These are phyloP conservation scores for Ormyrus nitidulus DNA, from an alignment of 2,888 invertebrate genomes.

Conservation along the genomic window DNA sequence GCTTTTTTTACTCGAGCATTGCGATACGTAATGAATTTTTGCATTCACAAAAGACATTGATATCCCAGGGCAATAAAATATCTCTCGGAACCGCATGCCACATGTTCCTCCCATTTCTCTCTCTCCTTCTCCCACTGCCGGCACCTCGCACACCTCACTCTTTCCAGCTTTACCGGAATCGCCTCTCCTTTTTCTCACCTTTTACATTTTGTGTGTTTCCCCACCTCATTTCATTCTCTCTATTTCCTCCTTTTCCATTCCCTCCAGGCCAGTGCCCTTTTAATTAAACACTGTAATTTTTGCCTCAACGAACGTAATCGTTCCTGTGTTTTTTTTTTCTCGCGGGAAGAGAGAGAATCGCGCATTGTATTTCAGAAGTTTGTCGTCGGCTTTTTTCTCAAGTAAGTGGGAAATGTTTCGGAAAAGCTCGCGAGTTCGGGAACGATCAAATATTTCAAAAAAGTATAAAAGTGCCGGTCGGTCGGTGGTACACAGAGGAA, in stretches of 20 bases:
- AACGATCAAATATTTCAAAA: slow-evolving; percentile 36
- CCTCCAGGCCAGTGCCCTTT: not conserved
- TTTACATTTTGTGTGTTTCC: not conserved
- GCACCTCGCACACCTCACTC: not conserved
- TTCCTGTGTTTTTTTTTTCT: not conserved
- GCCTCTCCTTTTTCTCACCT: slow-evolving; percentile 22
- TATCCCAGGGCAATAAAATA: slow-evolving; percentile 57
- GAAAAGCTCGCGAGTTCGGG: not conserved
- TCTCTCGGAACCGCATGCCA: slow-evolving; percentile 50
- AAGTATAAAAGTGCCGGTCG: not conserved
- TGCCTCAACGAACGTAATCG: not conserved
- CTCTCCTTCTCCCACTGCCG: slow-evolving; percentile 16
- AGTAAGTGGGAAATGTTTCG: not conserved
- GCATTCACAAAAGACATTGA: slow-evolving; percentile 50
- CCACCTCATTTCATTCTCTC: not conserved
- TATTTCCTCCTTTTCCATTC: too few relatives aligned
- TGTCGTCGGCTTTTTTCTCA: not conserved
- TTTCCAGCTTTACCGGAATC: not conserved
- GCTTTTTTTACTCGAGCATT: slow-evolving; percentile 29
- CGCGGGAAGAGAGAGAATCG: too few relatives aligned
- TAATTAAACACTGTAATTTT: slow-evolving; percentile 39
- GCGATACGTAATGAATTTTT: slow-evolving; percentile 53
- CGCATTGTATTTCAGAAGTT: too few relatives aligned
- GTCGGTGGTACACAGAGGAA: not conserved
- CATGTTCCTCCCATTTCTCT: slow-evolving; percentile 36